phyloP scores from a whole-genome alignment of 2,113 vertebrate species.

The Campylomormyrus tamandua region DNA sequence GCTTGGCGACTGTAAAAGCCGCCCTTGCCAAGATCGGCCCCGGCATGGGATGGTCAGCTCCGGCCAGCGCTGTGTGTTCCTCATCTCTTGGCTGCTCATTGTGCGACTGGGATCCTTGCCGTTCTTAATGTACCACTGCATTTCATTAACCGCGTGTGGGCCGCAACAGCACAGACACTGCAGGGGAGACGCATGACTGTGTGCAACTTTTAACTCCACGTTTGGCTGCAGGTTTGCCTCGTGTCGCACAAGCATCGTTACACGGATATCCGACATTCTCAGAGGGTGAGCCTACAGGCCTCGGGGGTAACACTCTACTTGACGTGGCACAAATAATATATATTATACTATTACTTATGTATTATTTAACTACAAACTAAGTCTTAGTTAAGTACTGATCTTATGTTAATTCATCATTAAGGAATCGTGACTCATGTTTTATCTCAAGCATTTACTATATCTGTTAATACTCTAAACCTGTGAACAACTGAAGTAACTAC shows the following conservation, averaged over 20 bases:
- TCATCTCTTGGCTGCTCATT: neutral
- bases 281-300: neutral
- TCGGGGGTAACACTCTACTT: too few species aligned
- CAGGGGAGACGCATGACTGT: neutral
- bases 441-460: too few species aligned
- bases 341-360: too few species aligned
- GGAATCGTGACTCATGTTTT: too few species aligned
- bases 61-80: neutral
- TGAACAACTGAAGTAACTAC: too few species aligned
- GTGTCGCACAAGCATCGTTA: neutral
- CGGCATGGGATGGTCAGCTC: neutral
- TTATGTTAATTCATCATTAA: too few species aligned
- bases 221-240: neutral
- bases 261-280: neutral
- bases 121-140: neutral
- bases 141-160: neutral
- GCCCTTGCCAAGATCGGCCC: neutral
- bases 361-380: too few species aligned
- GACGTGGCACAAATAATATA: too few species aligned
- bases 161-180: neutral
- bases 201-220: neutral
- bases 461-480: too few species aligned
- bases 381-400: too few species aligned
- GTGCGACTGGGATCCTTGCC: neutral
- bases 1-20: neutral